These are phyloP conservation scores for Phaethornis superciliosus DNA, from an alignment of 2,113 vertebrate genomes.

Conservation along the genomic window DNA sequence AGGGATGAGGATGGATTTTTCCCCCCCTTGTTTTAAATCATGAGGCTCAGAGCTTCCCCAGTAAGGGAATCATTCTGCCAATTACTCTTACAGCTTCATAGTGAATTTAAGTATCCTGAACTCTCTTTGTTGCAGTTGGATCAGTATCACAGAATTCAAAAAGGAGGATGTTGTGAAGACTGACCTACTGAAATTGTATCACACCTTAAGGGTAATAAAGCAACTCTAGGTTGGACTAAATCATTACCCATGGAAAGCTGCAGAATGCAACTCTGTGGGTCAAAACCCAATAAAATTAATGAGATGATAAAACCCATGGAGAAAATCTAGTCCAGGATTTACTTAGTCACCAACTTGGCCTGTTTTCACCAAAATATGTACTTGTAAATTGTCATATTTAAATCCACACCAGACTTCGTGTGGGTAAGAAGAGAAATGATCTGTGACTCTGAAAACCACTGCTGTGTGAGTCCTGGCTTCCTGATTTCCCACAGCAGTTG, in stretches of 20 bases:
- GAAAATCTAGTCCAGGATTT: background rate
- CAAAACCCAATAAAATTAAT: background rate
- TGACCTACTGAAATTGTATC: background rate
- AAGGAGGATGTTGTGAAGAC: background rate
- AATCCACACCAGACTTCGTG: background rate
- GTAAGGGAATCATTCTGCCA: background rate
- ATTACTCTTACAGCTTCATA: background rate
- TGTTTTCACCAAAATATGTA: background rate
- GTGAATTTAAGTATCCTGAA: background rate
- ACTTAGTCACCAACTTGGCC: background rate
- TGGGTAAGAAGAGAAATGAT: background rate
- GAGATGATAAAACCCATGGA: background rate
- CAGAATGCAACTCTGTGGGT: background rate
- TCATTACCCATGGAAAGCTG: background rate
- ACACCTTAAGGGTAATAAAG: background rate
- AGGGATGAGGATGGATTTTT: background rate
- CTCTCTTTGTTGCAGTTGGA: background rate
- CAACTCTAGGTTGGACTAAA: background rate
- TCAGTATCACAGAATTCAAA: background rate
- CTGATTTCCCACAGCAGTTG: background rate
- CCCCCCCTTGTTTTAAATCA: background rate
- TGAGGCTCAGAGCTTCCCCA: background rate
- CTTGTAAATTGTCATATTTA: background rate
- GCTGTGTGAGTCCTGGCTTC: background rate
- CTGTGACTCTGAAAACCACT: background rate